phyloP scores from a whole-genome alignment of 2,888 invertebrate genomes.

The Leptothorax acervorum region DNA sequence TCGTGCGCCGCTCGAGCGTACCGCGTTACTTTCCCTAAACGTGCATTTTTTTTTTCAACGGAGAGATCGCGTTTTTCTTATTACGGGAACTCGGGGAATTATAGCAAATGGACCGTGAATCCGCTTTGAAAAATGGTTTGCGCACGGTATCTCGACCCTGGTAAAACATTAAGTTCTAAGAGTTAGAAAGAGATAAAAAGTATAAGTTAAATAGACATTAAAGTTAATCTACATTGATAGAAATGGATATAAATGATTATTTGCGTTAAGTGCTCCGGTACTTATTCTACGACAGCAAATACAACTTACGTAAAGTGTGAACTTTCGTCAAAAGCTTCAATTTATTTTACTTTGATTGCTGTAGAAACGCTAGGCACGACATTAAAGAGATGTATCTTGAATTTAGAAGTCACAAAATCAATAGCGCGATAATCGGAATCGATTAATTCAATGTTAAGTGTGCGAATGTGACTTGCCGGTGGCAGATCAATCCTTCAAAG shows the following conservation, averaged over 20 bases:
- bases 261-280: no score
- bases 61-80: constrained; percentile 26
- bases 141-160: neutral
- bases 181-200: no score
- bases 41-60: constrained; percentile 34
- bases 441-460: constrained; percentile 36
- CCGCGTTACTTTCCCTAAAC: constrained; percentile 28
- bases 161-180: no score
- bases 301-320: neutral
- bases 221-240: no score
- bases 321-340: neutral
- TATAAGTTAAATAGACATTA: no score
- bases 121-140: neutral
- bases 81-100: constrained; percentile 30
- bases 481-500: constrained; percentile 59
- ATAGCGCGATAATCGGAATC: constrained; percentile 16
- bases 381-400: neutral
- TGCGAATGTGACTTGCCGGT: constrained; percentile 6
- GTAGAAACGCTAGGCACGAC: neutral
- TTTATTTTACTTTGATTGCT: neutral
- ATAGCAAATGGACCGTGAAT: neutral
- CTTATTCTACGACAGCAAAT: neutral
- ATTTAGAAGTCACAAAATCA: neutral
- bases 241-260: no score
- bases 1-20: constrained; percentile 7